phyloP scores from a whole-genome alignment of 2,888 invertebrate genomes.

The Diabrotica balteata region DNA sequence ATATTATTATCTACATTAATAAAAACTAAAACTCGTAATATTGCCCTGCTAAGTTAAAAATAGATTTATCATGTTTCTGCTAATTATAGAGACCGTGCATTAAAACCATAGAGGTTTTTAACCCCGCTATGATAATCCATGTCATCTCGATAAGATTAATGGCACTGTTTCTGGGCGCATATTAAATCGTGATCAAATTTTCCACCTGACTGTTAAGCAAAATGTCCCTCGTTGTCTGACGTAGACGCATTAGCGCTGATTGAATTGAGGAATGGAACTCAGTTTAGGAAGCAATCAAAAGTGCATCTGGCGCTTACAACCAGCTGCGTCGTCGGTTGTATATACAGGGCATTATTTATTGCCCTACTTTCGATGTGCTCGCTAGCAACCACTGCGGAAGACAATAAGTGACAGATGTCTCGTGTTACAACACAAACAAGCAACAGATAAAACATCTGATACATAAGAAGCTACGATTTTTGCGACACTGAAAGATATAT shows the following conservation, averaged over 20 bases:
- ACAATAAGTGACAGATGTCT: conserved; percentile 14
- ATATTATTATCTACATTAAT: too few relatives aligned
- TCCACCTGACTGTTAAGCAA: neutral
- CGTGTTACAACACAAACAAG: conserved; percentile 12
- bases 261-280: neutral
- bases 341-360: conserved; percentile 8
- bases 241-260: conserved; percentile 9
- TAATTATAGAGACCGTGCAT: too few relatives aligned
- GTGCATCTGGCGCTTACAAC: conserved; percentile 9
- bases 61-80: too few relatives aligned
- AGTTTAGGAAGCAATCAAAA: conserved; percentile 9
- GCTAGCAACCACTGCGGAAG: neutral
- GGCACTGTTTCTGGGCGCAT: neutral
- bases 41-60: too few relatives aligned
- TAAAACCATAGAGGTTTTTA: too few relatives aligned
- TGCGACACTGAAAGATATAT: too few relatives aligned
- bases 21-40: too few relatives aligned
- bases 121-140: neutral
- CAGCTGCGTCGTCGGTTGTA: conserved; percentile 7
- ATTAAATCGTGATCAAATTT: conserved; percentile 4
- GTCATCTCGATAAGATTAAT: neutral
- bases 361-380: neutral
- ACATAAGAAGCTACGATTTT: too few relatives aligned
- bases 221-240: conserved; percentile 2
- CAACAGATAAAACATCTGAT: neutral